A percentile compares a stretch with the other conserved stretches of the same genome.
These are phyloP conservation scores for Chauna torquata DNA, from an alignment of 2,113 vertebrate species.

Conservation along the genomic window DNA sequence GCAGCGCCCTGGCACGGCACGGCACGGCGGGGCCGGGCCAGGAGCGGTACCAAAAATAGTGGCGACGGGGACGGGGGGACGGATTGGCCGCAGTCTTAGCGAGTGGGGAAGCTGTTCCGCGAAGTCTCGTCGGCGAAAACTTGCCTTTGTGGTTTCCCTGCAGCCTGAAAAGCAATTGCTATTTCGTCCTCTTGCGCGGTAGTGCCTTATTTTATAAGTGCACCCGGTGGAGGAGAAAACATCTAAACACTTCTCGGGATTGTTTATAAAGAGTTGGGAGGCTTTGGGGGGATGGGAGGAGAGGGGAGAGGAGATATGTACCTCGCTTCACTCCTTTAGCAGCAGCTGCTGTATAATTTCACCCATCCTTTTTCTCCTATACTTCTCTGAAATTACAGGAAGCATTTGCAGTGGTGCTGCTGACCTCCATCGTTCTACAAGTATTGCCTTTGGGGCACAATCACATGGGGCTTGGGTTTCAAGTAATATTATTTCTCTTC, in stretches of 20 bases:
- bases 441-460: slow-evolving; percentile 35
- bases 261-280: slow-evolving; percentile 3
- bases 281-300: slow-evolving; percentile 14
- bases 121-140: neutral
- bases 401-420: slow-evolving; percentile 26
- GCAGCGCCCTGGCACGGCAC: neutral
- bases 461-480: slow-evolving; percentile 34
- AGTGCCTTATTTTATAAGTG: neutral
- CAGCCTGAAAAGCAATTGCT: neutral
- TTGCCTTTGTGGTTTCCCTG: neutral
- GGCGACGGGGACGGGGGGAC: neutral
- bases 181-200: neutral
- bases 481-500: slow-evolving; percentile 20
- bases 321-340: neutral
- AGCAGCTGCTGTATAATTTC: slow-evolving; percentile 57
- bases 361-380: slow-evolving; percentile 24
- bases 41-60: neutral
- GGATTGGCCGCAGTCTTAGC: neutral
- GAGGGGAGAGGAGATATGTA: neutral
- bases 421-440: slow-evolving; percentile 26
- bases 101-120: neutral
- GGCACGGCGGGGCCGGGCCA: neutral
- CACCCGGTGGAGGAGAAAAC: neutral
- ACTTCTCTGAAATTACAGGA: slow-evolving; percentile 49
- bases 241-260: neutral